Conservation (phyloP, 1,140 invertebrate genomes). For the Aphelenchoides besseyi region DNA sequence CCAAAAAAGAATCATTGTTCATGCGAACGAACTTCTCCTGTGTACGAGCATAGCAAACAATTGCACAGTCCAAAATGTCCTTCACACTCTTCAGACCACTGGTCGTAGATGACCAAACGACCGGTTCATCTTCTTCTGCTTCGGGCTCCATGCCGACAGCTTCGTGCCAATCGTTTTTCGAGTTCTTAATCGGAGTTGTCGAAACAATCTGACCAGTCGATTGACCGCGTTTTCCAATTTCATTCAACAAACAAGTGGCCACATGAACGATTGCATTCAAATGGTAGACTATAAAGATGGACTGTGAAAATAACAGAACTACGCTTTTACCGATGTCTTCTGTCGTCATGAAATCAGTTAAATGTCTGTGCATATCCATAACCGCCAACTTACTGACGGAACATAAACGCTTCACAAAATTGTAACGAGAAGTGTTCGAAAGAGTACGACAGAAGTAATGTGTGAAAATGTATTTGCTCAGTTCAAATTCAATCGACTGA, state of each 20-base stretch:
- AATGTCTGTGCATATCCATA: conserved; percentile 14
- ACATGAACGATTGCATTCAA: not conserved
- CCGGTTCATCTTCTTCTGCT: not conserved
- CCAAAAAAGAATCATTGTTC: not conserved
- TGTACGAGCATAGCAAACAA: not conserved
- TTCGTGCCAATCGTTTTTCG: no score
- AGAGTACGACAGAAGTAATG: not conserved
- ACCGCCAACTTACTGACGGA: not conserved
- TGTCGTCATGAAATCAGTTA: not conserved
- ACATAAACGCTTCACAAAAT: not conserved
- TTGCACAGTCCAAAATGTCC: not conserved
- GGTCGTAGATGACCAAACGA: not conserved
- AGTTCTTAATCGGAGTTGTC: no score
- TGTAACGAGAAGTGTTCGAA: not conserved
- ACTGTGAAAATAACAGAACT: not conserved
- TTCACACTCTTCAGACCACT: not conserved
- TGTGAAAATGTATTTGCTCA: not conserved
- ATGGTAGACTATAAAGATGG: not conserved
- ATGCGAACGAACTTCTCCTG: not conserved
- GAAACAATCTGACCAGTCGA: not conserved
- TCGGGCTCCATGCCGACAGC: conserved; percentile 1
- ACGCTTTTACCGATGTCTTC: not conserved
- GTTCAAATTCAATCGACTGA: not conserved
- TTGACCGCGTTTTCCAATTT: not conserved
- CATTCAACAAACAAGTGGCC: not conserved